Base-by-base conservation (phyloP, 30 jellyfish, hydroid and myxozoan species). In the Hydractinia echinata region DNA sequence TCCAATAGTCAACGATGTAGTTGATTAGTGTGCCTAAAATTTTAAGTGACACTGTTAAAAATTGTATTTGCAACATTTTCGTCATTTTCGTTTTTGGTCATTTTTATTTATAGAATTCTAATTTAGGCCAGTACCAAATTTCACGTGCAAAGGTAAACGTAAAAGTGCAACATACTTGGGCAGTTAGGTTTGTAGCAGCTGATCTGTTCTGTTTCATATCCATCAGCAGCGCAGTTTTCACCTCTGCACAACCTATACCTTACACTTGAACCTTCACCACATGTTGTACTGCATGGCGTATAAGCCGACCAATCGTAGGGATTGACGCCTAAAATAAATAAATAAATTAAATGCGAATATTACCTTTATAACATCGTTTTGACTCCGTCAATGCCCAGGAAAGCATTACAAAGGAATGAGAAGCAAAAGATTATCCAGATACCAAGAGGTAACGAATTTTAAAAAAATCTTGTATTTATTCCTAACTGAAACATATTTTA, bases 141-240 rank as follows among this genome's bases (percentile, higher is more conserved):
- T 30, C 44, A 30, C 44, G 44, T 30, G 44, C 44, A 30, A 30
- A 30, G 44, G 44, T 30, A 30, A 30, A 30, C 44, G 1, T 30
- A 30, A 30, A 30, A 0, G 1, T 1, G 44, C 1, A 58, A 58
- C 95, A 58, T 78, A 94, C 99, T 89, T 19, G 99, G 96, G 64
- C 99, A 94, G 60, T 91, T 93, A 4, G 99, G 95, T 53, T 89
- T 89, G 68, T 89, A 94, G 82, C 99, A 94, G 9, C 96, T 85
- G 5, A 89, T 84, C 13, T 90, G 74, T 67, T 94, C 95, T n/a
- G 97, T 90, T 74, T 94, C 97, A 51, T 89, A 85, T 53, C 99
- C 99, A 60, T 78, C 88, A 58, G 84, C 85, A 5, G 97, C 93
- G 66, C 99, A 94, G n/a, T 20, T 76, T 13, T 79, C 90, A 3